Percentiles rank a stretch among this genome's conserved stretches.
Conservation (phyloP, 2,797 vertebrate species). For the Loris lydekkerianus region DNA sequence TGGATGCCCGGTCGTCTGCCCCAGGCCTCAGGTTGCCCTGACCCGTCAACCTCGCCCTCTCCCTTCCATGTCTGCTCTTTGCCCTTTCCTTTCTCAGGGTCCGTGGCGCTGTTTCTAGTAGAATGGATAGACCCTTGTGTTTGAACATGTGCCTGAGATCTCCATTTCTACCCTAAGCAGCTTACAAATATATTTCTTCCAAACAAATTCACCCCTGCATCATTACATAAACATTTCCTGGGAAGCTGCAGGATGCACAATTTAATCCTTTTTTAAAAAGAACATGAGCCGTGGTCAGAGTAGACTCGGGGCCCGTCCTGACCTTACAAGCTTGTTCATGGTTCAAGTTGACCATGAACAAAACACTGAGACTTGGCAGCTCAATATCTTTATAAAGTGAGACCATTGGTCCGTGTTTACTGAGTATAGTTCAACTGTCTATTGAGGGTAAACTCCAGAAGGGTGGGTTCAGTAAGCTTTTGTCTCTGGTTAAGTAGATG, state of each 20-base stretch:
- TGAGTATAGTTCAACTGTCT: neutral
- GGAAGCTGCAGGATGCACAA: neutral
- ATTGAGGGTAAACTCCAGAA: neutral
- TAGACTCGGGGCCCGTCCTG: neutral
- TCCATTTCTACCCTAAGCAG: neutral
- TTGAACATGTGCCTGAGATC: neutral
- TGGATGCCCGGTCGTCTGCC: too few relatives aligned
- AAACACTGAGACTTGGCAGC: neutral
- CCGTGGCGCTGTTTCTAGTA: neutral
- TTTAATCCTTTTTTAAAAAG: neutral
- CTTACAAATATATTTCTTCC: conserved; percentile 32
- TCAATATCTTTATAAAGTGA: neutral
- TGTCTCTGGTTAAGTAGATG: neutral
- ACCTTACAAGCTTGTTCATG: neutral
- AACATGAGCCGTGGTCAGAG: neutral
- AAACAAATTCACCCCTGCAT: neutral
- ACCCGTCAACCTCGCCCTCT: neutral
- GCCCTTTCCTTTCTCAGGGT: neutral
- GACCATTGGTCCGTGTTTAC: neutral
- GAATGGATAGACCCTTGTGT: neutral
- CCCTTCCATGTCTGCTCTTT: neutral
- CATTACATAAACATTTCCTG: neutral
- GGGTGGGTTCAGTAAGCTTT: neutral
- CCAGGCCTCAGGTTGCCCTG: neutral
- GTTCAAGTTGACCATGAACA: too few relatives aligned